Evolutionary conservation across 2,888 invertebrate genomes (phyloP).

Genomic region (Linyphia triangularis): DNA sequence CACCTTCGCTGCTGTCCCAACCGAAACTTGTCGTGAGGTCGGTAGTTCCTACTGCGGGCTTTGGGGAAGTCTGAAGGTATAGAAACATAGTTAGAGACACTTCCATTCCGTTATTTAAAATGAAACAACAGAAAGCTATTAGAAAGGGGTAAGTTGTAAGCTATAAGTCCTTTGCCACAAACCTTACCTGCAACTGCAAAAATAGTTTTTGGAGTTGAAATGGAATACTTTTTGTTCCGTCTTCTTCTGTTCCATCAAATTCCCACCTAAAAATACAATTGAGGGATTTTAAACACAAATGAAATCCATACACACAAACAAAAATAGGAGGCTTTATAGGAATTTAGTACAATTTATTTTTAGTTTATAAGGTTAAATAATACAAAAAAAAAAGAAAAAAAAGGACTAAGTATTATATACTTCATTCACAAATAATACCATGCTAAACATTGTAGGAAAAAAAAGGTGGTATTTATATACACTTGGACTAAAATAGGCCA

Average conservation of each 20-base stretch:
- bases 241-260: slow-evolving; percentile 85
- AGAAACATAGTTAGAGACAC: not conserved
- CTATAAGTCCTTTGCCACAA: not conserved
- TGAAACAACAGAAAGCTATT: too few relatives aligned
- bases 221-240: slow-evolving; percentile 88
- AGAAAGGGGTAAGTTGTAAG: too few relatives aligned
- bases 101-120: not conserved
- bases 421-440: too few relatives aligned
- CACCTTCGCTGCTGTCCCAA: slow-evolving; percentile 89
- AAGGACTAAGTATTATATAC: too few relatives aligned
- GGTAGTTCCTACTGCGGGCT: slow-evolving; percentile 90
- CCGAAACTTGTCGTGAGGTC: slow-evolving; percentile 92
- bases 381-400: too few relatives aligned
- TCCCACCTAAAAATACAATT: slow-evolving; percentile 85
- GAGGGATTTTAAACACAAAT: too few relatives aligned
- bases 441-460: too few relatives aligned
- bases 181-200: slow-evolving; percentile 86
- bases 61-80: slow-evolving; percentile 85
- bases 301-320: too few relatives aligned
- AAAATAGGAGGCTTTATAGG: not conserved
- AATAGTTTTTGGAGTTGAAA: slow-evolving; percentile 92
- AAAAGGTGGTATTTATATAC: too few relatives aligned
- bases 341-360: not conserved
- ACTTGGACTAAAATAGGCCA: too few relatives aligned
- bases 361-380: too few relatives aligned